Base-by-base conservation (phyloP, 2,888 invertebrate species). In the Escarpia spicata region DNA sequence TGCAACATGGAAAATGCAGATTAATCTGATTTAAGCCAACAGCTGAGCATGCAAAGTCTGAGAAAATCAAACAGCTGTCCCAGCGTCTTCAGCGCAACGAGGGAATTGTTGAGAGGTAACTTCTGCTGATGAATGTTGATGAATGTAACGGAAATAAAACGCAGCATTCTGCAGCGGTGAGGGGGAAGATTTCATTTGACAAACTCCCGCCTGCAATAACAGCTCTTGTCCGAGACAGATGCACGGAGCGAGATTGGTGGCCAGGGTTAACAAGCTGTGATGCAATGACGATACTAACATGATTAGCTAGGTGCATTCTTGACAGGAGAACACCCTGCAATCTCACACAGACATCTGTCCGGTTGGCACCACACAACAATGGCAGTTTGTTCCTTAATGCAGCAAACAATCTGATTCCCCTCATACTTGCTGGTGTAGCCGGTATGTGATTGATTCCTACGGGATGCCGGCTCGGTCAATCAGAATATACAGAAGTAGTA, bases 21-120 rank as follows among this genome's bases (percentile, higher is more conserved):
- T 75, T 75, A 75, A 75, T 75, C 75, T 75, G 75, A 75, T 26
- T 75, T 75, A 75, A 75, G 26, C 19, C 75, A 75, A 75, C 75
- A 75, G 75, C 75, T 75, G 75, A 75, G 75, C 26, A 75, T 75
- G 19, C 75, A n/a, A 15, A 3, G 75, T 75, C 19, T 75, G 75
- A 75, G 75, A 15, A 75, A 75, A 75, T 75, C 75, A 75, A 75
- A 75, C 75, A 75, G 75, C 75, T 75, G 75, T 26, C 75, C 75
- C n/a, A 3, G 26, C 26, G 6, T 19, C 75, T 75, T 75, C 75
- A n/a, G 6, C 26, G 75, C 75, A 26, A 75, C 75, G 1, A 6
- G 75, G 75, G 75, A 75, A 75, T 75, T 75, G 75, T 75, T 75
- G 75, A n/a, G 75, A 75, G 75, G 75, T 75, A 75, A 75, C 75